Base-by-base conservation (phyloP, 1,140 invertebrate genomes). In the Drosophila pandora region DNA sequence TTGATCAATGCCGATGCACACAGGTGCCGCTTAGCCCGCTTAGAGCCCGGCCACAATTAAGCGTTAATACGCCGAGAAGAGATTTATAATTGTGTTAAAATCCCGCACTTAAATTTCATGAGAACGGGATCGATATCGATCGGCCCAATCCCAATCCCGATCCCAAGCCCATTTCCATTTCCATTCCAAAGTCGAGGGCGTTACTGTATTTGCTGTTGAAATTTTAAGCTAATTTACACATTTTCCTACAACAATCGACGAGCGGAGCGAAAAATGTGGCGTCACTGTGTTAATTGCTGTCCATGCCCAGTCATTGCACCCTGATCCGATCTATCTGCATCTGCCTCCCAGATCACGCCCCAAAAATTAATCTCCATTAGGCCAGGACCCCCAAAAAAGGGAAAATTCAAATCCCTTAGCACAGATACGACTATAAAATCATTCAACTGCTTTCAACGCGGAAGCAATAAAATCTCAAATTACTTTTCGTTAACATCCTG, bases 31-130 rank as follows among this genome's bases (percentile, higher is more conserved):
- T 10, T 32, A 45, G 55, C 54, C 48, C 62, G 65, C 64, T 60
- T 60, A 68, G 43, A 58, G 56, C 53, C 34, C 55, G 62, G 72
- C 81, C 80, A 83, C 83, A 88, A 88, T 88, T 88, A 88, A 76
- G 61, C 72, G 30, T 82, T 87, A 87, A 87, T 88, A 87, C 59
- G 75, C 47, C 77, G 62, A 41, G 57, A 57, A 68, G 54, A 78
- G 83, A 88, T 88, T 87, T 87, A 88, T 88, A 88, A 87, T 88
- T 79, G 81, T 85, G 81, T 85, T 85, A 85, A 85, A 85, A 84
- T 69, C 60, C 74, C 45, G 76, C 80, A 74, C 72, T 83, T 54
- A 53, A 47, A 68, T 76, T 84, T 76, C 80, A 84, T 76, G 76
- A 76, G 80, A 84, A 84, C 43, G 59, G 37, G 8, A 69, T 52